Evolutionary conservation across 2,797 vertebrate genomes (phyloP), one percentile per base, ranked within the genome.

Genomic region (Zenarchopterus dispar): DNA sequence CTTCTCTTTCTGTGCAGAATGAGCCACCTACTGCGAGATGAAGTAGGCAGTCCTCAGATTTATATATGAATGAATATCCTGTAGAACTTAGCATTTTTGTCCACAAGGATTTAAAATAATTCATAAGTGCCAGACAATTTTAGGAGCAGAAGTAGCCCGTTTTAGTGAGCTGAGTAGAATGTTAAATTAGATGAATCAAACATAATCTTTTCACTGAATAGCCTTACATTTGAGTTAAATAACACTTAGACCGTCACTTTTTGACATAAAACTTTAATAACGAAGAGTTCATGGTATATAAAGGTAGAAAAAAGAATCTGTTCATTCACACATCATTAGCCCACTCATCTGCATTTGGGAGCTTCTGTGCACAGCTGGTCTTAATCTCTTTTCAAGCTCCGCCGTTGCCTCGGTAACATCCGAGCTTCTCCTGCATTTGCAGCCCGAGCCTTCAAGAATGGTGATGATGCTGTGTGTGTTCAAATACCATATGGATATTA

Each of bases 81-180:
- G 52, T 18, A 28, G 16, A 66, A 78, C 72, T 48, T 23, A 18
- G 43, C 47, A 48, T 42, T 13, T 45, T 62, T 50, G 60, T 43
- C 53, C 55, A 53, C 43, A 23, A 19, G 21, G 24, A 63, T 72
- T n/a, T 75, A 63, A 70, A 66, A 61, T 70, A 36, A 62, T 15
- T 48, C 4, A 45, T 11, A 56, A 64, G 77, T 67, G 21, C 33
- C 28, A 41, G 22, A 49, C 11, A 49, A 6, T 24, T 57, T 56
- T 23, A 44, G 23, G 19, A 51, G 4, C 17, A 52, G 41, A 70
- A 54, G 41, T 21, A 60, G 39, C 5, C 62, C 15, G 54, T 39
- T 52, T 58, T 56, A 51, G 18, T 61, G 41, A 43, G 8, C 19
- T 41, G 19, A 18, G 28, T 28, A 39, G 13, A 22, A 21, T 48